A percentile compares a stretch with the other conserved stretches of the same genome.
Evolutionary conservation across 2,113 vertebrate genomes (phyloP).

Genomic region (Hippocampus mohnikei): DNA sequence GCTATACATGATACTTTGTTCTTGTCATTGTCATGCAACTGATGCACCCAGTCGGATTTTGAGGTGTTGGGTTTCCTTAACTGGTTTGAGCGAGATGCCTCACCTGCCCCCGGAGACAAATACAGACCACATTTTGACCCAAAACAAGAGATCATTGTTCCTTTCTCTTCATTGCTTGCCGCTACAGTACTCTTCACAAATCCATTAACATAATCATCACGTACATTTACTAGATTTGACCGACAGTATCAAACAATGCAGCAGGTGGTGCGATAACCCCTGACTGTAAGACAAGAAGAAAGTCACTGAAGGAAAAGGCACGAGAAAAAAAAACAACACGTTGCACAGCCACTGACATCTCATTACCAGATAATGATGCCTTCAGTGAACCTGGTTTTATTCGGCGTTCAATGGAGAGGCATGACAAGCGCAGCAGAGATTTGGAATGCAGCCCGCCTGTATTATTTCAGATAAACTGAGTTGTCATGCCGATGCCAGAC

Average conservation of each 20-base stretch:
- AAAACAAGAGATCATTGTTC: background rate
- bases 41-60: background rate
- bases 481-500: slow-evolving; percentile 17
- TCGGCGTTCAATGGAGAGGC: slow-evolving; percentile 26
- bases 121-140: background rate
- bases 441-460: slow-evolving; percentile 10
- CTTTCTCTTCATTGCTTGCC: background rate
- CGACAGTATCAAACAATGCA: too few relatives aligned
- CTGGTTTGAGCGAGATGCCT: too few relatives aligned
- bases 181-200: background rate
- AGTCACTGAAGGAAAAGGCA: background rate
- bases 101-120: too few relatives aligned
- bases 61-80: too few relatives aligned
- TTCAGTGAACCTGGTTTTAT: slow-evolving; percentile 41
- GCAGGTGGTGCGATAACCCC: background rate
- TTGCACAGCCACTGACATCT: background rate
- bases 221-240: too few relatives aligned
- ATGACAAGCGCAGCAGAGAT: slow-evolving; percentile 11
- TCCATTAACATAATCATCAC: background rate
- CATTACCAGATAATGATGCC: slow-evolving; percentile 21
- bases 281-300: background rate
- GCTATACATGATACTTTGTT: too few relatives aligned
- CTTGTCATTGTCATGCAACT: too few relatives aligned
- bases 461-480: slow-evolving; percentile 17
- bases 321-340: background rate